A percentile compares a stretch with the other conserved stretches of the same genome.
These are phyloP conservation scores for Rambutsinella grinnellia DNA, from an alignment of 2,888 invertebrate genomes.

Conservation along the genomic window DNA sequence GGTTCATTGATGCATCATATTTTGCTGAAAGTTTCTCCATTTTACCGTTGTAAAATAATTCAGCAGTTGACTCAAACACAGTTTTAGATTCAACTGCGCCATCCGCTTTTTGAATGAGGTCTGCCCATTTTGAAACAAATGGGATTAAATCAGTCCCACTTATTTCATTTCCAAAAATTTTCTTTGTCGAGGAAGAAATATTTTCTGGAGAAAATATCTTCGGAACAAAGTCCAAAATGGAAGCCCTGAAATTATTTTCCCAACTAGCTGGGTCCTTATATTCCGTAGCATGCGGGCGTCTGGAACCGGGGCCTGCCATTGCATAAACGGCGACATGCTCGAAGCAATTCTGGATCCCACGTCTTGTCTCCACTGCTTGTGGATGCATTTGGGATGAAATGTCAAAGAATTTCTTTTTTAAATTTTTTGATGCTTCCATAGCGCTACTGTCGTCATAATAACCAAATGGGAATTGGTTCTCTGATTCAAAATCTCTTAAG, in stretches of 20 bases:
- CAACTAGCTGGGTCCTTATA: not conserved
- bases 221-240: not conserved
- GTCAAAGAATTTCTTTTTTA: not conserved
- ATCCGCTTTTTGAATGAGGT: not conserved
- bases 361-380: not conserved
- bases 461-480: not conserved
- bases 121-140: not conserved
- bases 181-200: not conserved
- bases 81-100: not conserved
- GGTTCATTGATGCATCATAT: not conserved
- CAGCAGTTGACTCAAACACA: not conserved
- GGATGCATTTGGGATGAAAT: not conserved
- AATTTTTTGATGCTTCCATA: not conserved
- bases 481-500: not conserved
- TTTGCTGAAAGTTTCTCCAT: not conserved
- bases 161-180: conserved; percentile 2
- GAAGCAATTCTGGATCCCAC: conserved; percentile 4
- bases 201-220: not conserved
- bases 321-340: conserved; percentile 4
- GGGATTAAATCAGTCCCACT: not conserved
- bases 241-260: not conserved
- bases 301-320: conserved; percentile 1
- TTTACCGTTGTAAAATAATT: conserved; percentile 1
- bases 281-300: not conserved
- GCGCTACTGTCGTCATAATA: conserved; percentile 1